These are phyloP conservation scores for Palythoa grandiflora DNA, from an alignment of 92 coral and sea anemone species.

Conservation along the genomic window DNA sequence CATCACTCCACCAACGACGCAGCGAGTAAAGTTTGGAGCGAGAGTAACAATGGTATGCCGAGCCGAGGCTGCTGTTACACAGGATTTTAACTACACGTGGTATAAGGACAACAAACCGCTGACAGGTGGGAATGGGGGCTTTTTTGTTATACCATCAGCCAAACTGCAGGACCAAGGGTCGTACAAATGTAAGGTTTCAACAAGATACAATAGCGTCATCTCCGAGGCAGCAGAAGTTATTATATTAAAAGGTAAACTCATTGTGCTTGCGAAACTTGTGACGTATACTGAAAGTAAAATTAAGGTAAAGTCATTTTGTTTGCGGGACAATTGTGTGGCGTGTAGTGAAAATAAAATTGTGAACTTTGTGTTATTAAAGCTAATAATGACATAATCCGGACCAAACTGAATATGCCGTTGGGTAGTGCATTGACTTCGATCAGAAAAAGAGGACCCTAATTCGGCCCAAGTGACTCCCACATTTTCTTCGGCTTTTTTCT, in stretches of 20 bases:
- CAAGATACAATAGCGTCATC: constrained; percentile 3
- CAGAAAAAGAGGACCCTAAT: too few relatives aligned
- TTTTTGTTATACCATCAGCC: not conserved
- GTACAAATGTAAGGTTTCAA: constrained; percentile 26
- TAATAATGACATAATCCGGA: too few relatives aligned
- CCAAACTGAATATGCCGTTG: too few relatives aligned
- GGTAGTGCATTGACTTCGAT: too few relatives aligned
- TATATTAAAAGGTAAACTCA: not conserved
- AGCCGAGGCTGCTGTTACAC: not conserved
- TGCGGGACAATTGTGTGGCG: too few relatives aligned
- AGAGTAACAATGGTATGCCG: constrained; percentile 16
- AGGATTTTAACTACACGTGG: constrained; percentile 7
- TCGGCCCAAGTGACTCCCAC: too few relatives aligned
- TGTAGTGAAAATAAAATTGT: too few relatives aligned
- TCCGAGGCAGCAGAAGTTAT: constrained; percentile 10
- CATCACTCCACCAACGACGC: not conserved
- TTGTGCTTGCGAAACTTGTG: too few relatives aligned
- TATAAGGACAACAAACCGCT: constrained; percentile 33
- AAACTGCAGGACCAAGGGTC: constrained; percentile 13
- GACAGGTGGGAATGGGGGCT: not conserved
- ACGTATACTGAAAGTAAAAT: too few relatives aligned
- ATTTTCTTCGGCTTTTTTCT: too few relatives aligned
- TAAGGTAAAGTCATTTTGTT: not conserved
- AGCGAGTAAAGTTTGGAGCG: not conserved
- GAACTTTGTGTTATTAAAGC: not conserved